phyloP scores from a whole-genome alignment of 2,888 invertebrate genomes.

The Zaprionus lineosus region DNA sequence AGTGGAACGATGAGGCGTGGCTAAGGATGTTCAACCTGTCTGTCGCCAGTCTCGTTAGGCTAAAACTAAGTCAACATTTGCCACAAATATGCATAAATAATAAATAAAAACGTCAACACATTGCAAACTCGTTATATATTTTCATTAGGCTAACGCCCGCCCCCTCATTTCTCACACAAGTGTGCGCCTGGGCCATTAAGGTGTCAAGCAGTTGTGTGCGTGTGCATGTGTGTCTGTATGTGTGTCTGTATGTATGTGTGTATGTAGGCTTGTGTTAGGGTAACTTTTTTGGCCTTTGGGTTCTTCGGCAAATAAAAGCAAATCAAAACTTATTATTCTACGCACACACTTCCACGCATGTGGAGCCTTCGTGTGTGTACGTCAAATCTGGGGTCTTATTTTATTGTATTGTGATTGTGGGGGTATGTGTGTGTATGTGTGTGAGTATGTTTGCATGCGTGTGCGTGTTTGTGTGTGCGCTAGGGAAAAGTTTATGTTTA shows the following conservation, averaged over 20 bases:
- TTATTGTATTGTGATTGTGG: slow-evolving; percentile 32
- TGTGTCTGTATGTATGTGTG: slow-evolving; percentile 14
- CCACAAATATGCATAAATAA: slow-evolving; percentile 42
- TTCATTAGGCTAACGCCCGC: slow-evolving; percentile 44
- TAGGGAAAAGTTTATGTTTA: slow-evolving; percentile 72
- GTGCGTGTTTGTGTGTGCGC: slow-evolving; percentile 17
- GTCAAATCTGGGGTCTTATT: slow-evolving; percentile 35
- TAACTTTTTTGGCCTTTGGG: slow-evolving; percentile 54
- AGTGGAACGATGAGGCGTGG: neutral
- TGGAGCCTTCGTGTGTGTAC: no score
- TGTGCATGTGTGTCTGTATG: slow-evolving; percentile 8
- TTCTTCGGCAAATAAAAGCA: slow-evolving; percentile 66
- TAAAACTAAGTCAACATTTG: slow-evolving; percentile 23
- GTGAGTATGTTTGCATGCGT: slow-evolving; percentile 21
- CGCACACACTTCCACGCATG: slow-evolving; percentile 44
- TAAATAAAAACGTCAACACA: slow-evolving; percentile 57
- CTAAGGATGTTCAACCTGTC: neutral
- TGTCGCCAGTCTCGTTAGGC: slow-evolving; percentile 3
- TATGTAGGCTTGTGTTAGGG: slow-evolving; percentile 20
- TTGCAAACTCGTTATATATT: slow-evolving; percentile 64
- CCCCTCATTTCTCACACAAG: slow-evolving; percentile 27
- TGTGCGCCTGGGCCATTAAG: slow-evolving; percentile 65
- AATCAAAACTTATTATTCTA: slow-evolving; percentile 75
- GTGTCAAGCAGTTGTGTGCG: slow-evolving; percentile 55
- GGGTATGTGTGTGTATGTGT: slow-evolving; percentile 9